Evolutionary conservation across 1,140 invertebrate genomes (phyloP), one percentile per base, ranked within the genome.

Genomic region (Tetragnatha versicolor): DNA sequence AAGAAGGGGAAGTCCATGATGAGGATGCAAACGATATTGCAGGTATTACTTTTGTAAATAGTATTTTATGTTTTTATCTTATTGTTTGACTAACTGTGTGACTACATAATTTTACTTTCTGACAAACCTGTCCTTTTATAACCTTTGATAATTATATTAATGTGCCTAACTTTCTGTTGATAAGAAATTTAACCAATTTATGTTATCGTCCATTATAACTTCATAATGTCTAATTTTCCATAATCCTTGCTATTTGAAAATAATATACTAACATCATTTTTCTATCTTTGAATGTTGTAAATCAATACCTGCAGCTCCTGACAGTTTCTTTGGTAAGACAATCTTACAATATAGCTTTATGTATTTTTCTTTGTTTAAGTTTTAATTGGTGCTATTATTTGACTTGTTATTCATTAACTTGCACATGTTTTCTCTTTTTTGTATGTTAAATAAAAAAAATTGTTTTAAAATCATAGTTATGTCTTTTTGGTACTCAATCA

Each of bases 321-420:
- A 98, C 91, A 98, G 98, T 89, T 98, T 98, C 89, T 98, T 98
- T 88, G 97, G 96, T 98, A 94, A 97, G 96, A 90, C 85, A 61
- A 61, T n/a, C 20, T 73, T 70, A 53, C 20, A 45, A 63, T 63
- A 60, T 7, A 53, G 9, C 10, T 25, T n/a, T n/a, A n/a, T n/a
- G n/a, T n/a, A n/a, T n/a, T n/a, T n/a, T n/a, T n/a, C n/a, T n/a
- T n/a, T n/a, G n/a, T n/a, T n/a, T n/a, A n/a, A n/a, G n/a, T n/a
- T n/a, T n/a, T n/a, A n/a, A n/a, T n/a, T n/a, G n/a, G n/a, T n/a
- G n/a, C n/a, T n/a, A n/a, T n/a, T n/a, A n/a, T n/a, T n/a, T n/a
- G n/a, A n/a, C n/a, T n/a, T n/a, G n/a, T n/a, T n/a, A n/a, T n/a
- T n/a, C n/a, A n/a, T n/a, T n/a, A n/a, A n/a, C n/a, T n/a, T n/a